Base-by-base conservation (phyloP, 2,113 vertebrate species). In the Montifringilla adamsi region DNA sequence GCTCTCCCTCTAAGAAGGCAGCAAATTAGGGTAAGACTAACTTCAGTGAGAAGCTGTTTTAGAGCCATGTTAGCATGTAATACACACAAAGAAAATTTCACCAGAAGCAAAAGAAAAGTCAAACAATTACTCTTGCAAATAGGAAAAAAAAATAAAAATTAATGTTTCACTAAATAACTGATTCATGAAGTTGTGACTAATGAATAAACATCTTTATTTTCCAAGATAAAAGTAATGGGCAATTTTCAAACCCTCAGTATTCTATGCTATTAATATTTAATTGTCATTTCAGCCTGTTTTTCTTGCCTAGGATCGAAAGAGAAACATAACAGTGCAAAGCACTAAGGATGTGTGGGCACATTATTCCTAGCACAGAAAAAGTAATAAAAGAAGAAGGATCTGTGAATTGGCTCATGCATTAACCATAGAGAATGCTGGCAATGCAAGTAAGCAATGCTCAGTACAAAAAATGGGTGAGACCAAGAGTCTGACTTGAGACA, bases 181-280 rank as follows among this genome's bases (percentile, higher is more conserved):
- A 95, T 89, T 92, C 53, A 91, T 69, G 70, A 72, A 84, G 37
- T 82, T 93, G 41, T 90, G 91, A 88, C 53, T 89, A 92, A 91
- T 84, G 64, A 96, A 93, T 55, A 93, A 94, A 93, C 39, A 92
- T 84, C 49, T 89, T 64, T 4, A 72, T 95, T 91, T 96, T 87
- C 73, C 35, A 89, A 76, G 46, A 56, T 47, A 94, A 93, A 94
- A 87, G 11, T 87, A 93, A 95, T 78, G 67, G 76, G 60, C 91
- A 33, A 91, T 90, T 93, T 87, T 84, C 79, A 72, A 73, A 58
- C 19, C 62, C 70, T 30, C 52, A 89, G 23, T 78, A 49, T 53
- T 74, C 26, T 60, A 91, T 14, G 28, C n/a, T 80, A 69, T 90
- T 94, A 93, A 81, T 95, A 96, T 82, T 94, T 90, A 83, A 90